Base-by-base conservation (phyloP, 2,797 vertebrate genomes). In the Acropternis orthonyx region DNA sequence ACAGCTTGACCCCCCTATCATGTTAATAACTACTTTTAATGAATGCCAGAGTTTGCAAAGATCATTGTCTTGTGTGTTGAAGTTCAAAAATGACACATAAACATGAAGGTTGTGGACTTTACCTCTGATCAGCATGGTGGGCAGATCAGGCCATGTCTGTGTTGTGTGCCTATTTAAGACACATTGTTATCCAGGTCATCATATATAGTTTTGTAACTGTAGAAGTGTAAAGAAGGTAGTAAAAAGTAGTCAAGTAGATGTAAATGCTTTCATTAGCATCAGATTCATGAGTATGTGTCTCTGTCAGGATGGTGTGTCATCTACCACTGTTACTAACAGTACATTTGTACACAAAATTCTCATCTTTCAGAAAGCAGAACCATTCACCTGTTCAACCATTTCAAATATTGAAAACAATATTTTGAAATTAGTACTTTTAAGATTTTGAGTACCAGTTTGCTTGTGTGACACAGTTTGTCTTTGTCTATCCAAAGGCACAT, bases 1-100 rank as follows among this genome's bases (percentile, higher is more conserved):
- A 77, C 12, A 51, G 28, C 7, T 75, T 49, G 37, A 49, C 55
- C 23, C 4, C 7, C 2, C n/a, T n/a, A 11, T 44, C 0, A 0
- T 63, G 39, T 37, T 81, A 41, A n/a, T 73, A 74, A 26, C 46
- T 48, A 48, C 9, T 73, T 30, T 59, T 72, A 17, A 2, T 12
- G 22, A 6, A 34, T 62, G 54, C 3, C 23, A 6, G 5, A 55
- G 9, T 39, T 88, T 72, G 21, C 24, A 9, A 65, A 68, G 14
- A 34, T 62, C 5, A 3, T 56, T 5, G 19, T 79, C 4, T 15
- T 74, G 8, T 59, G 10, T 78, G 21, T 24, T 71, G 21, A 74
- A 67, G 30, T 81, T 82, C 16, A 48, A 10, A 86, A 90, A 28
- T 74, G 5, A 26, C 6, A 7, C 6, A 3, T 46, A 15, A 52